Percentiles rank a stretch among this genome's conserved stretches.
These are phyloP conservation scores for Eustalomyia histrio DNA, from an alignment of 2,888 invertebrate genomes.

Conservation along the genomic window DNA sequence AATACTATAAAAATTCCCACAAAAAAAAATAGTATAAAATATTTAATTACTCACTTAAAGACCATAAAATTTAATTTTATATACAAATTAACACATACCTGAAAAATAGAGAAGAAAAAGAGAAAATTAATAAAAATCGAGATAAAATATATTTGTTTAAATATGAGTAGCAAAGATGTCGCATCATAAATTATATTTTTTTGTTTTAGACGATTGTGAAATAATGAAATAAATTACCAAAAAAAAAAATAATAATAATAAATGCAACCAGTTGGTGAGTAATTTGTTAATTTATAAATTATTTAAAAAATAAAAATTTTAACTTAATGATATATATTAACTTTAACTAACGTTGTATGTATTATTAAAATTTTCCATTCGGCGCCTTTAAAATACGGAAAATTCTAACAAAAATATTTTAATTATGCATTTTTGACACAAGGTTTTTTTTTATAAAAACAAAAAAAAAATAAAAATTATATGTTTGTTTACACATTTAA, in stretches of 20 bases:
- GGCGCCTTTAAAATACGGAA: constrained; percentile 5
- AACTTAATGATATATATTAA: constrained; percentile 9
- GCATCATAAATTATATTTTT: constrained; percentile 15
- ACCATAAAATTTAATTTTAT: constrained; percentile 30
- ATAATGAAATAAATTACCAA: background rate
- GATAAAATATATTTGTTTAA: constrained; percentile 1
- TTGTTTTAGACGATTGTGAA: background rate
- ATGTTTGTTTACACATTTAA: constrained; percentile 22
- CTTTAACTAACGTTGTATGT: background rate
- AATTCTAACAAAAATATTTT: constrained; percentile 10
- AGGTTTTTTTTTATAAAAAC: constrained; percentile 23
- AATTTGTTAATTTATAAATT: constrained; percentile 32
- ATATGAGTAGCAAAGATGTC: constrained; percentile 8
- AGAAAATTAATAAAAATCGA: constrained; percentile 25
- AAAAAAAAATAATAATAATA: background rate
- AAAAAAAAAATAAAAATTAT: background rate
- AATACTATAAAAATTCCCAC: background rate
- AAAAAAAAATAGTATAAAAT: background rate
- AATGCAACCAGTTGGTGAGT: constrained; percentile 35
- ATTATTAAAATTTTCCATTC: background rate
- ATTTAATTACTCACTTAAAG: constrained; percentile 36
- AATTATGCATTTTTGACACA: constrained; percentile 32
- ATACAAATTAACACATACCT: constrained; percentile 28
- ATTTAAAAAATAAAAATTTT: constrained; percentile 1
- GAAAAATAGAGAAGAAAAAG: constrained; percentile 30